Conservation (phyloP, 2,113 vertebrate genomes). For the Epinephelus moara region DNA sequence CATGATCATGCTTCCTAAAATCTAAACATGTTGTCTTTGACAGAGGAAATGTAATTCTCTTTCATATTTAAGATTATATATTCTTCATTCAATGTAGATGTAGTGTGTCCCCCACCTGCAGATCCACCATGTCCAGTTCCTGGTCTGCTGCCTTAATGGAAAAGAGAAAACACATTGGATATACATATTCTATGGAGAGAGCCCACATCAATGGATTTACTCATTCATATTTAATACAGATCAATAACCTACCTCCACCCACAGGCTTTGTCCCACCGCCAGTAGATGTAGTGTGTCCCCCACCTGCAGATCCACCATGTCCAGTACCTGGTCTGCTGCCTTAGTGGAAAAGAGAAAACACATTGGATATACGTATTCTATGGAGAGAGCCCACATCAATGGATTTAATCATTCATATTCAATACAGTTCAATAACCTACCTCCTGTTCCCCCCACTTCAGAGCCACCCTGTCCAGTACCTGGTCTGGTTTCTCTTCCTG, state of each 20-base stretch:
- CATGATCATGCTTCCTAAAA: too few relatives aligned
- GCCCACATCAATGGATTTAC: neutral
- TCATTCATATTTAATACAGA: neutral
- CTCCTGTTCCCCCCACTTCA: neutral
- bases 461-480: neutral
- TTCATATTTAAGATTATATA: too few relatives aligned
- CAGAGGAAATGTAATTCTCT: too few relatives aligned
- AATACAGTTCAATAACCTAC: too few relatives aligned
- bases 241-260: neutral
- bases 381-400: too few relatives aligned
- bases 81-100: neutral
- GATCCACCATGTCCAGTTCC: neutral
- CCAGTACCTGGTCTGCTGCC: neutral
- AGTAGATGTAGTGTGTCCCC: neutral
- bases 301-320: neutral
- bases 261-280: neutral
- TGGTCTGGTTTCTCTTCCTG: neutral
- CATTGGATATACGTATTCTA: too few relatives aligned
- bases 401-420: too few relatives aligned
- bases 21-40: too few relatives aligned
- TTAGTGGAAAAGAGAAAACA: too few relatives aligned
- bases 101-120: neutral
- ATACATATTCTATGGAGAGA: neutral
- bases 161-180: neutral
- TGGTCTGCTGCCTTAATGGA: neutral